These are phyloP conservation scores for Rhopilema esculentum DNA, from an alignment of 30 jellyfish, hydroid and myxozoan genomes.

Conservation along the genomic window DNA sequence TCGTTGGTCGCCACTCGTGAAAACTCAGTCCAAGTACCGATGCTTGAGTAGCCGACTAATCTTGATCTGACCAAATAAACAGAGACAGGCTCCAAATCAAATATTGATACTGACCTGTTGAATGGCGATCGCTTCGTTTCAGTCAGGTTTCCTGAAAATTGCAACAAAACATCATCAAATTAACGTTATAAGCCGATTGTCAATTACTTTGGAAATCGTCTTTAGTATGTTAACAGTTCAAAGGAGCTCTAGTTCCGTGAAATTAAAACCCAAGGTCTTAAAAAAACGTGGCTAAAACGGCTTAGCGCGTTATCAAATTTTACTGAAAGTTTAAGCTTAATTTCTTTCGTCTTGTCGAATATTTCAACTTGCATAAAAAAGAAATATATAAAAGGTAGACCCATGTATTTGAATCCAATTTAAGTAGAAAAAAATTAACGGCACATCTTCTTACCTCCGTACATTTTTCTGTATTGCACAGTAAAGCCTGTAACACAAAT, in stretches of 20 bases:
- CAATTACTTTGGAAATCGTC: background rate
- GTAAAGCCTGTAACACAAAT: constrained; percentile 18
- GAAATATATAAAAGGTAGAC: too few relatives aligned
- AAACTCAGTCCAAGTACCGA: constrained; percentile 58
- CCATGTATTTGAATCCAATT: background rate
- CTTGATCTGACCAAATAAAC: constrained; percentile 47
- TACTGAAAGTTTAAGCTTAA: too few relatives aligned
- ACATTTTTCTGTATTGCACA: constrained; percentile 16
- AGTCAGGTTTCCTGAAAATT: constrained; percentile 41
- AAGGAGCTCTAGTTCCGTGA: too few relatives aligned
- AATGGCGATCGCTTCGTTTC: background rate
- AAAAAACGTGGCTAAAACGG: too few relatives aligned
- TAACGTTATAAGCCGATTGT: background rate
- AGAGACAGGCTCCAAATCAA: constrained; percentile 9
- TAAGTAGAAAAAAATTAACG: background rate
- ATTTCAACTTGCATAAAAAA: too few relatives aligned
- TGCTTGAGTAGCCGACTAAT: constrained; percentile 10
- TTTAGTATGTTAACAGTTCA: background rate
- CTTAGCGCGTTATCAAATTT: too few relatives aligned
- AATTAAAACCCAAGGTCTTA: too few relatives aligned
- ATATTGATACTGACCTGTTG: constrained; percentile 5
- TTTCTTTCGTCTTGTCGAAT: too few relatives aligned
- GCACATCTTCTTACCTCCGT: constrained; percentile 18
- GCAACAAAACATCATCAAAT: background rate
- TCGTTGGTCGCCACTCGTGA: constrained; percentile 11